These are phyloP conservation scores for Tachina grossa DNA, from an alignment of 2,888 invertebrate genomes.

Conservation along the genomic window DNA sequence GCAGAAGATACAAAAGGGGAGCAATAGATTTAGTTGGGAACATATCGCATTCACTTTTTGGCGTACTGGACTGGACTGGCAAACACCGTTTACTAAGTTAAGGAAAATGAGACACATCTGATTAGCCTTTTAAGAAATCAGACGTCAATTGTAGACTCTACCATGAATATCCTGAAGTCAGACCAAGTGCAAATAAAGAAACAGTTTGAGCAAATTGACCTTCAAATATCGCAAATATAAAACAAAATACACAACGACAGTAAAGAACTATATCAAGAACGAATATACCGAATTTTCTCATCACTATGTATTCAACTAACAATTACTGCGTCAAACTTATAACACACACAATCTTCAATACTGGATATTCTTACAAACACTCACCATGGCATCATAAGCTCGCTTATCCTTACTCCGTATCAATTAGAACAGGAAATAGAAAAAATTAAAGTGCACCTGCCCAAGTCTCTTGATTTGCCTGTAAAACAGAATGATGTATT, in stretches of 20 bases:
- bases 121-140: conserved; percentile 1
- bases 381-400: conserved; percentile 11
- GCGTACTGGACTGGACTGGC: conserved; percentile 31
- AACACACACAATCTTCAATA: too few relatives aligned
- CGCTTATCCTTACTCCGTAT: neutral
- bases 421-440: neutral
- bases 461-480: neutral
- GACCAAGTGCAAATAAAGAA: conserved; percentile 26
- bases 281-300: conserved; percentile 5
- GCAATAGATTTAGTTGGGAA: conserved; percentile 22
- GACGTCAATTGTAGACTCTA: conserved; percentile 31
- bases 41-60: conserved; percentile 7
- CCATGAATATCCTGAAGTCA: conserved; percentile 16
- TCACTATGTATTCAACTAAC: conserved; percentile 27
- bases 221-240: neutral
- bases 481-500: conserved; percentile 8
- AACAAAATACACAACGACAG: conserved; percentile 10
- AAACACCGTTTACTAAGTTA: conserved; percentile 8
- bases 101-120: neutral
- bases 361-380: neutral
- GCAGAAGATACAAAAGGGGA: conserved; percentile 1
- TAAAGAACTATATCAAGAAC: conserved; percentile 13
- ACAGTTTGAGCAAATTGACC: conserved; percentile 15
- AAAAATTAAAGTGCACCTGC: neutral
- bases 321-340: conserved; percentile 14